Conservation (phyloP, 2,888 invertebrate genomes). For the Scaptomyza polygonia region DNA sequence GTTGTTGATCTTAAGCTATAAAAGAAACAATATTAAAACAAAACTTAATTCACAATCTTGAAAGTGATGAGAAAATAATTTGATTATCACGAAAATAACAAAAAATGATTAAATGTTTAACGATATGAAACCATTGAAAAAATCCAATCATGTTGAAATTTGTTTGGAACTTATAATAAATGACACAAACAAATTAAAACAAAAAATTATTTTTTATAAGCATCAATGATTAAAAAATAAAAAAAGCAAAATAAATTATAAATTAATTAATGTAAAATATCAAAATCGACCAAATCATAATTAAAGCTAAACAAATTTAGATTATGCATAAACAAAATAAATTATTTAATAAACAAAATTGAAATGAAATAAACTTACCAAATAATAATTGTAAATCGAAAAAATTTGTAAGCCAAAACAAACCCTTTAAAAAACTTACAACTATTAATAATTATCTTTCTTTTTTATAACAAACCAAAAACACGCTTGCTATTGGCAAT, state of each 20-base stretch:
- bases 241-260: neutral
- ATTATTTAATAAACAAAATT: neutral
- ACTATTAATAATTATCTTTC: conserved; percentile 34
- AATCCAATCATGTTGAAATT: no score
- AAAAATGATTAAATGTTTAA: neutral
- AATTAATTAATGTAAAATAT: neutral
- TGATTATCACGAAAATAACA: neutral
- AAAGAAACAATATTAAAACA: conserved; percentile 1
- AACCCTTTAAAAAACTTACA: conserved; percentile 36
- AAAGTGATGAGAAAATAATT: neutral
- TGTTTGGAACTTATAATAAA: no score
- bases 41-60: neutral
- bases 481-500: conserved; percentile 76
- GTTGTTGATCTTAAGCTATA: neutral
- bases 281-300: neutral
- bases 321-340: conserved; percentile 10
- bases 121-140: neutral
- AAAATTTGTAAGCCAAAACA: neutral
- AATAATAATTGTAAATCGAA: conserved; percentile 20
- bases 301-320: conserved; percentile 10
- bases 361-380: conserved; percentile 4
- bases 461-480: conserved; percentile 64
- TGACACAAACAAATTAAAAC: neutral
- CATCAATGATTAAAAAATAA: neutral
- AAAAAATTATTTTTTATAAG: neutral